Evolutionary conservation across 2,888 invertebrate genomes (phyloP).

Genomic region (Creontiades dilutus): DNA sequence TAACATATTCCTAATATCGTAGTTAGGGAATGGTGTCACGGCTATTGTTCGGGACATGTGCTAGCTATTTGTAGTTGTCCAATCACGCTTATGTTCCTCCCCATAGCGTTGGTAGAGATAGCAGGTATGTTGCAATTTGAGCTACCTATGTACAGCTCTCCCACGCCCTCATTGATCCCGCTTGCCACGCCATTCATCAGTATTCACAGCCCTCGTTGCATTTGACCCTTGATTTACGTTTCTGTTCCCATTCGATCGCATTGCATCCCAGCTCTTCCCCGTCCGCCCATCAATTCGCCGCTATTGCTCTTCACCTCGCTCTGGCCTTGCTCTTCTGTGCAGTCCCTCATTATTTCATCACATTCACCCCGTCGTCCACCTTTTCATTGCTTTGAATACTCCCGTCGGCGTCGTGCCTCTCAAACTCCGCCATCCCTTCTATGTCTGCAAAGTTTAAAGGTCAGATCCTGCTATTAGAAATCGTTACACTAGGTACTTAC

Average conservation of each 20-base stretch:
- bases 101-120: background rate
- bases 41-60: no score
- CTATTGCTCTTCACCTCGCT: background rate
- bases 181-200: conserved; percentile 28
- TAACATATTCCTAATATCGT: no score
- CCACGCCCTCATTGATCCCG: conserved; percentile 5
- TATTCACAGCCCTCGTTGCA: conserved; percentile 4
- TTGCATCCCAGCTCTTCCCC: background rate
- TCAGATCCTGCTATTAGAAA: no score
- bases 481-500: no score
- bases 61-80: no score
- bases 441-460: no score
- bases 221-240: conserved; percentile 6
- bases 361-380: background rate
- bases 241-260: conserved; percentile 13
- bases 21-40: no score
- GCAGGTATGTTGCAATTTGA: conserved; percentile 9
- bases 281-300: background rate
- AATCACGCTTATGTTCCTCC: background rate
- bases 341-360: conserved; percentile 1
- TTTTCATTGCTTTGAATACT: background rate
- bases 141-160: conserved; percentile 1
- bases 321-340: background rate
- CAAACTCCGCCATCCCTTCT: no score
- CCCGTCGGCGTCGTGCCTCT: no score